phyloP scores from a whole-genome alignment of 2,888 invertebrate genomes.

The Leptinotarsa juncta region DNA sequence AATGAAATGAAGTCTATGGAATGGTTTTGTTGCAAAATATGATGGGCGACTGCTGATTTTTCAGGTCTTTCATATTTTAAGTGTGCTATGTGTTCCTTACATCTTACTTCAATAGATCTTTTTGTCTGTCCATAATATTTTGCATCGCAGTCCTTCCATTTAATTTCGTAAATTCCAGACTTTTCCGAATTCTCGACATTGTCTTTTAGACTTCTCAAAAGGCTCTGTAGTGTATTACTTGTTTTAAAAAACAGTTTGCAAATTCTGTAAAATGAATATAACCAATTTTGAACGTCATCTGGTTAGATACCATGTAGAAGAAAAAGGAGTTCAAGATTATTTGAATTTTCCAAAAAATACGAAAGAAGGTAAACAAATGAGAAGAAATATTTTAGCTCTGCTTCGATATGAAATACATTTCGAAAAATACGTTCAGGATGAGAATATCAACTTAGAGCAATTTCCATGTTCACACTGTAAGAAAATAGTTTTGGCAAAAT shows the following conservation, averaged over 20 bases:
- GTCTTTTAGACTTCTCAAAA: no score
- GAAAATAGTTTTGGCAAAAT: slow-evolving; percentile 35
- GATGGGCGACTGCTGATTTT: no score
- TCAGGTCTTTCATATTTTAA: no score
- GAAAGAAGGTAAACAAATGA: slow-evolving; percentile 33
- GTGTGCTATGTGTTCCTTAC: no score
- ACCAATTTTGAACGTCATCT: slow-evolving; percentile 43
- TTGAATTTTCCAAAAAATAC: slow-evolving; percentile 37
- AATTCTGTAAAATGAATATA: slow-evolving; percentile 34
- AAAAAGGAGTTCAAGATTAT: slow-evolving; percentile 32
- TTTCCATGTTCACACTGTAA: slow-evolving; percentile 37
- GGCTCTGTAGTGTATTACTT: no score
- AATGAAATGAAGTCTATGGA: no score
- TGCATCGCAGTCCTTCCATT: no score
- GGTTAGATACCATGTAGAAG: slow-evolving; percentile 39
- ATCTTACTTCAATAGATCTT: no score
- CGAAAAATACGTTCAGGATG: slow-evolving; percentile 28
- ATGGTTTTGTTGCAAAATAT: no score
- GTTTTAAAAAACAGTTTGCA: slow-evolving; percentile 30
- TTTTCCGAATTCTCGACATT: no score
- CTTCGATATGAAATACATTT: slow-evolving; percentile 37
- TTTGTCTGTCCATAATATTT: no score
- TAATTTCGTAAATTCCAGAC: no score
- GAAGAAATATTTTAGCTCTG: slow-evolving; percentile 21
- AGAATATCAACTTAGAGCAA: background rate